Conservation (phyloP, 2,888 invertebrate species). For the Ectobius pallidus region DNA sequence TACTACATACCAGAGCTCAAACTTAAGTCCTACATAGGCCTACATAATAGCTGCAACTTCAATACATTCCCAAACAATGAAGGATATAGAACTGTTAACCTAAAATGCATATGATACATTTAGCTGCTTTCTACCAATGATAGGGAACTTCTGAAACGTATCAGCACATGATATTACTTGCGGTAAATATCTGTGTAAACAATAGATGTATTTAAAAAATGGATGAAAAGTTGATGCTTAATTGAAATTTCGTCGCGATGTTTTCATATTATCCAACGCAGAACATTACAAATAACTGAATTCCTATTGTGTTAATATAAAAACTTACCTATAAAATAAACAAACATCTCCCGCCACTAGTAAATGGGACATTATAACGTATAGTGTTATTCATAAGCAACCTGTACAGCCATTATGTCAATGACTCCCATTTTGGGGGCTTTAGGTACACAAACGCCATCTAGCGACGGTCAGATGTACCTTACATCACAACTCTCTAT, state of each 20-base stretch:
- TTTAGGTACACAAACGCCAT: conserved; percentile 39
- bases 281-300: neutral
- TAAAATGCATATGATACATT: too few relatives aligned
- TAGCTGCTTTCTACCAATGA: too few relatives aligned
- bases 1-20: neutral
- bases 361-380: conserved; percentile 11
- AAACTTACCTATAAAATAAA: conserved; percentile 15
- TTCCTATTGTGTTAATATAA: neutral
- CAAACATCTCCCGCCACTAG: conserved; percentile 11
- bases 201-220: conserved; percentile 29
- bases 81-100: neutral
- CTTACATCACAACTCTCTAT: conserved; percentile 15
- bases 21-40: conserved; percentile 5
- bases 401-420: conserved; percentile 47
- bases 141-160: too few relatives aligned
- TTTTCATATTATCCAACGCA: neutral
- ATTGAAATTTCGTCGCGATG: neutral
- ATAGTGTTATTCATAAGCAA: conserved; percentile 42
- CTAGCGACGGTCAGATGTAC: conserved; percentile 36
- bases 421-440: conserved; percentile 47
- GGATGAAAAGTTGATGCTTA: conserved; percentile 22
- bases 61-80: neutral
- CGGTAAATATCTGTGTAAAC: conserved; percentile 34
- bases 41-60: neutral
- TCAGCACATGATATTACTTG: too few relatives aligned